Evolutionary conservation across 2,113 vertebrate genomes (phyloP).

Genomic region (Vulpes vulpes): DNA sequence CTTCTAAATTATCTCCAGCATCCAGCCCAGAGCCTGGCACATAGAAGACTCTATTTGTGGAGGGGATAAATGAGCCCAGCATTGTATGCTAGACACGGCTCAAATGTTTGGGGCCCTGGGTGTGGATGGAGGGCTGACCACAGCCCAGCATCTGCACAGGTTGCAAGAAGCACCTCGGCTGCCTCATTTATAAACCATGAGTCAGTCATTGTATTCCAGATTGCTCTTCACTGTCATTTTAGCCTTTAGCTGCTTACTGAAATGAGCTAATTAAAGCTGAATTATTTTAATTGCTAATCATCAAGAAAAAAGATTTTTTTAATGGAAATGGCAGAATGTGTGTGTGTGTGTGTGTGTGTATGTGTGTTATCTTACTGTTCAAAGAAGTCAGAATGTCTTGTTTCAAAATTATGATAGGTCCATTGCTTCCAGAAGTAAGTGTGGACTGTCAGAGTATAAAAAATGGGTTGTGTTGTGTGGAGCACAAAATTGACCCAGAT

Average conservation of each 20-base stretch:
- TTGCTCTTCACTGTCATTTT: constrained; percentile 55
- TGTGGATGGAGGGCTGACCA: background rate
- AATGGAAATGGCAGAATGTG: constrained; percentile 44
- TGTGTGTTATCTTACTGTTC: constrained; percentile 25
- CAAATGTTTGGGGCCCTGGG: background rate
- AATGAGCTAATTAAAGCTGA: constrained; percentile 69
- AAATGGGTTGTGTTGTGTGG: background rate
- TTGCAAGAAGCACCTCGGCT: background rate
- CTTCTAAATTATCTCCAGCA: background rate
- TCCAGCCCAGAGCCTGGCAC: background rate
- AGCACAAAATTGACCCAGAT: constrained; percentile 66
- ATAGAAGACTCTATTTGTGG: background rate
- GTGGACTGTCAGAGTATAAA: background rate
- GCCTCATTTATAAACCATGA: constrained; percentile 55
- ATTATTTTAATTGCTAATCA: constrained; percentile 74
- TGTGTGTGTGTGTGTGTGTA: background rate
- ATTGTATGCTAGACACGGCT: background rate
- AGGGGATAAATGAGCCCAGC: background rate
- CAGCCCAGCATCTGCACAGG: background rate
- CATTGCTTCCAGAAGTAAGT: constrained; percentile 53
- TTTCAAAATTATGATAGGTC: constrained; percentile 44
- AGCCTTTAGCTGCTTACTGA: constrained; percentile 56
- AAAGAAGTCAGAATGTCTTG: constrained; percentile 25
- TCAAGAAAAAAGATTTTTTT: constrained; percentile 32
- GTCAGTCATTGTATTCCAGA: constrained; percentile 51